These are phyloP conservation scores for Gastrophysa polygoni DNA, from an alignment of 2,888 invertebrate species.

Conservation along the genomic window DNA sequence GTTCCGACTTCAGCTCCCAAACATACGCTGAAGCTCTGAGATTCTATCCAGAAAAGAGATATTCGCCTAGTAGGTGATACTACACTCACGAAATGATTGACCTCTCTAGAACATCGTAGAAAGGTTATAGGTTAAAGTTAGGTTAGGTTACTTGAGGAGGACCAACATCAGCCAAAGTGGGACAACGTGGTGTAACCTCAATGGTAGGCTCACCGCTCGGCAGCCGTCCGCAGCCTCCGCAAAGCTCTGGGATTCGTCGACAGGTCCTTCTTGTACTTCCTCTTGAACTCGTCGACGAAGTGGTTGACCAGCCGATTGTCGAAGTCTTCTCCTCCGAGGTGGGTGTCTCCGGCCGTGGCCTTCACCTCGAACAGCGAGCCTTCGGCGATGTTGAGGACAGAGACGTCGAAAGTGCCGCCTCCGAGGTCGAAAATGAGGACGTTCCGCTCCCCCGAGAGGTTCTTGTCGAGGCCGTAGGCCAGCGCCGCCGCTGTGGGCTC, in stretches of 20 bases:
- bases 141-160: no score
- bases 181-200: no score
- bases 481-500: slow-evolving; percentile 64
- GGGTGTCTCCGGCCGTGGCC: slow-evolving; percentile 84
- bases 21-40: no score
- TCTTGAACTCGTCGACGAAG: slow-evolving; percentile 65
- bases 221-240: slow-evolving; percentile 60
- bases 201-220: slow-evolving; percentile 52
- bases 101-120: no score
- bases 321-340: slow-evolving; percentile 76
- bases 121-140: no score
- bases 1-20: no score
- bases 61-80: no score
- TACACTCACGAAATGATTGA: no score
- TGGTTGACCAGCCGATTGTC: slow-evolving; percentile 64
- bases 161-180: no score
- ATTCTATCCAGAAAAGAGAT: no score
- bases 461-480: slow-evolving; percentile 44
- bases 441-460: slow-evolving; percentile 36
- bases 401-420: slow-evolving; percentile 78
- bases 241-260: slow-evolving; percentile 57
- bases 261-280: slow-evolving; percentile 60
- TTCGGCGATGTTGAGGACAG: slow-evolving; percentile 81
- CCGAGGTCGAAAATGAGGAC: slow-evolving; percentile 72
- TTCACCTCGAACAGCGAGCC: slow-evolving; percentile 82